A percentile compares a stretch with the other conserved stretches of the same genome.
Conservation (phyloP, 2,888 invertebrate species). For the Philaethria dido region DNA sequence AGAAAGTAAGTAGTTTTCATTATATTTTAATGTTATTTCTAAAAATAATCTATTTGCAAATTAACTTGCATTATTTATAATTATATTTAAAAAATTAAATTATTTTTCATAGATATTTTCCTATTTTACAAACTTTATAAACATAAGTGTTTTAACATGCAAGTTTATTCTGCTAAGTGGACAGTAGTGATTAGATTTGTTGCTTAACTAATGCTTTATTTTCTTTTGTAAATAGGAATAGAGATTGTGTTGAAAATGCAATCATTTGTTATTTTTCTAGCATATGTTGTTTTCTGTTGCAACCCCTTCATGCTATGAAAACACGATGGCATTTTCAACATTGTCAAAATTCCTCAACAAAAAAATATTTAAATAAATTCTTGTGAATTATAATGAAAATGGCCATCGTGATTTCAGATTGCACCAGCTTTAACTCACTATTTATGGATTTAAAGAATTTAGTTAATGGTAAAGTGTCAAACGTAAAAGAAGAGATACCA, state of each 20-base stretch:
- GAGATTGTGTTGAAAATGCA: slow-evolving; percentile 83
- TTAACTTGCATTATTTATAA: slow-evolving; percentile 11
- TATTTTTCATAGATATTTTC: neutral
- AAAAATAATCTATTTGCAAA: neutral
- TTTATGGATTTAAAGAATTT: slow-evolving; percentile 81
- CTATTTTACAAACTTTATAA: neutral
- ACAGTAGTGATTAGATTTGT: slow-evolving; percentile 17
- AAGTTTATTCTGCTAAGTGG: neutral
- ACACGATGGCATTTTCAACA: slow-evolving; percentile 84
- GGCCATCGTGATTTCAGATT: slow-evolving; percentile 84
- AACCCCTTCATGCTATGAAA: slow-evolving; percentile 72
- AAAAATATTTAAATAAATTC: slow-evolving; percentile 48
- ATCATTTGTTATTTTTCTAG: slow-evolving; percentile 73
- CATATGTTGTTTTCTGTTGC: slow-evolving; percentile 71
- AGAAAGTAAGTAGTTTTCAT: slow-evolving; percentile 70
- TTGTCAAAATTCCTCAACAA: slow-evolving; percentile 46
- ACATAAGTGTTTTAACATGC: slow-evolving; percentile 6
- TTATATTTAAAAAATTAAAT: neutral
- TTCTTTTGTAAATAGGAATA: slow-evolving; percentile 47
- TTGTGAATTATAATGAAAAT: slow-evolving; percentile 71
- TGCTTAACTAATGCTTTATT: slow-evolving; percentile 54
- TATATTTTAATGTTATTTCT: slow-evolving; percentile 3
- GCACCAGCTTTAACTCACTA: slow-evolving; percentile 76
- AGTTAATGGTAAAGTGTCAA: slow-evolving; percentile 76
- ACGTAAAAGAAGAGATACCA: slow-evolving; percentile 65